Base-by-base conservation (phyloP, 2,113 vertebrate genomes). In the Ovis aries region DNA sequence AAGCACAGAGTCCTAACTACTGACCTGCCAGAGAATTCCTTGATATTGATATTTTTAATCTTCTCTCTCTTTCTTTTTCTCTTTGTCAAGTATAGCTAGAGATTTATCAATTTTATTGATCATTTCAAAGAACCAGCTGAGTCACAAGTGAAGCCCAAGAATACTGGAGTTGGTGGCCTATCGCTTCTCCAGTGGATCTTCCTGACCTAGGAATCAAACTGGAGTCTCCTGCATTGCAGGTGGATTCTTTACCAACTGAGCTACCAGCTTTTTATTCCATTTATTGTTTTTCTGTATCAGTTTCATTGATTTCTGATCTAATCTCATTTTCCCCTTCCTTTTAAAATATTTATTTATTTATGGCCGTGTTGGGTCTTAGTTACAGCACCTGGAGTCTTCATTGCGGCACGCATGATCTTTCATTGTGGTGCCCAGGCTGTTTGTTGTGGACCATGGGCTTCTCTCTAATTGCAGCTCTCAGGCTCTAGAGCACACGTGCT, bases 71-170 rank as follows among this genome's bases (percentile, higher is more conserved):
- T 23, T 40, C 45, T 64, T 83, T 84, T 71, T 45, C 59, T 50
- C 36, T 40, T 40, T 88, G 25, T 83, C 14, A 62, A 23, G 40
- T 17, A 33, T 53, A 83, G 45, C n/a, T 84, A 53, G 29, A 84
- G 45, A 15, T 78, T 93, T 89, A 84, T 64, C 25, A 14, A 17
- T 53, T 83, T 84, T 83, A 29, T 90, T 90, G 48, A 59, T 64
- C 40, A 43, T 95, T 95, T 90, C 94, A 80, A 40, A 85, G 36
- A 90, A 78, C 60, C 40, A 95, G n/a, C n/a, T 40, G 67, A 71
- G 67, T 36, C 19, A 71, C 67, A 71, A 23, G n/a, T 5, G 67
- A 71, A 71, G 36, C 10, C 67, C n/a, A 71, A 40, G n/a, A 71
- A 71, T 71, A 13, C n/a, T 71, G 67, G n/a, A 23, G 19, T 71